A percentile compares a stretch with the other conserved stretches of the same genome.
Conservation (phyloP, 2,888 invertebrate species). For the Psococerastis gibbosa region DNA sequence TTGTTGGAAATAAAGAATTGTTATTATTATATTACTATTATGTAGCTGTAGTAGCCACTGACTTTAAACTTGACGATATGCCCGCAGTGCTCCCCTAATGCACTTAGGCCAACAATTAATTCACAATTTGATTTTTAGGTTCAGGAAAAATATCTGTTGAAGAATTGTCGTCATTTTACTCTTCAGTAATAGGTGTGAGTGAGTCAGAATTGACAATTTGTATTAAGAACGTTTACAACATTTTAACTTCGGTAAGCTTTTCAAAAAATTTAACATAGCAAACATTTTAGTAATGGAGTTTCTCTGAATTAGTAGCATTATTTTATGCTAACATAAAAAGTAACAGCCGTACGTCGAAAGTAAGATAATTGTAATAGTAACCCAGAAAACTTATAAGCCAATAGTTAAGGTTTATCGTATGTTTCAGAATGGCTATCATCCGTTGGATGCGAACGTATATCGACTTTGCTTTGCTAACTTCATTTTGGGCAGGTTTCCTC, state of each 20-base stretch:
- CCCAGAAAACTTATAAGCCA: no score
- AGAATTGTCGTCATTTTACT: slow-evolving; percentile 47
- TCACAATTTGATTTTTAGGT: no score
- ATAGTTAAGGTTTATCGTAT: slow-evolving; percentile 17
- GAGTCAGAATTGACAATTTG: slow-evolving; percentile 41
- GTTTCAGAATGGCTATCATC: slow-evolving; percentile 47
- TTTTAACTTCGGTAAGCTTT: slow-evolving; percentile 56
- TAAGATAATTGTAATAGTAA: no score
- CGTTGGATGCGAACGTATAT: slow-evolving; percentile 45
- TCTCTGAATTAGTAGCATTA: neutral
- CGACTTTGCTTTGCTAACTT: slow-evolving; percentile 55
- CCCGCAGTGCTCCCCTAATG: no score
- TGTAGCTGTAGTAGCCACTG: no score
- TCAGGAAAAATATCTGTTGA: slow-evolving; percentile 44
- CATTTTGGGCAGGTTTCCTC: slow-evolving; percentile 51
- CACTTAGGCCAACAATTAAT: no score
- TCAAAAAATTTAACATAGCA: slow-evolving; percentile 2
- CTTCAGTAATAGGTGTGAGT: slow-evolving; percentile 46
- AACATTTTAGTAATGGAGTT: slow-evolving; percentile 1
- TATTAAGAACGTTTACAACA: slow-evolving; percentile 45
- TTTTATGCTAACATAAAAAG: no score
- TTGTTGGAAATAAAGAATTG: no score
- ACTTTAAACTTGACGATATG: no score
- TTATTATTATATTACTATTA: no score
- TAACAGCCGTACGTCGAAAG: no score